phyloP scores from a whole-genome alignment of 1,140 invertebrate genomes.

The Procambarus clarkii region DNA sequence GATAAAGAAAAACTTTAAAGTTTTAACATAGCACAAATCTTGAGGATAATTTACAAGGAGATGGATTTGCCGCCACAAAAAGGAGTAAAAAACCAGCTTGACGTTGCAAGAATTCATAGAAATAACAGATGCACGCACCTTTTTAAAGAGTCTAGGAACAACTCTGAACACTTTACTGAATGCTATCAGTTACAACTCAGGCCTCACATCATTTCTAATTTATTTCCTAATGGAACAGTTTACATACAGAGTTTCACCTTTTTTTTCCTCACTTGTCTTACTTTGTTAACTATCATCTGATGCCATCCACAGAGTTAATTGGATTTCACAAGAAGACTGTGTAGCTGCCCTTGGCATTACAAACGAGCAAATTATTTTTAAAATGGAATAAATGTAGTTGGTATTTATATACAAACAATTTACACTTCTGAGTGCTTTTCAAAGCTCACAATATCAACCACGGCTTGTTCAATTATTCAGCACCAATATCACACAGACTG shows the following conservation, averaged over 20 bases:
- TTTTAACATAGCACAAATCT: not conserved
- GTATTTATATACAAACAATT: slow-evolving; percentile 31
- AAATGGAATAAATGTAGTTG: not conserved
- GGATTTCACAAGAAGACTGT: too few species aligned
- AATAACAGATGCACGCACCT: slow-evolving; percentile 32
- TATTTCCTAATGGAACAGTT: slow-evolving; percentile 19
- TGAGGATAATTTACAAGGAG: slow-evolving; percentile 1
- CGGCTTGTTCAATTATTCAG: slow-evolving; percentile 11
- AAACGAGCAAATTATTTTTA: not conserved
- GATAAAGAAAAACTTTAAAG: not conserved
- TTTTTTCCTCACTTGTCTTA: not conserved
- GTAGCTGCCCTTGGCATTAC: not conserved
- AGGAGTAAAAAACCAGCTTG: not conserved
- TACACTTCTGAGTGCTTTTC: slow-evolving; percentile 11
- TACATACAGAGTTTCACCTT: slow-evolving; percentile 19
- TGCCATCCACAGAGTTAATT: too few species aligned
- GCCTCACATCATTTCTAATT: slow-evolving; percentile 37
- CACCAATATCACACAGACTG: slow-evolving; percentile 50
- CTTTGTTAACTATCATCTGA: not conserved
- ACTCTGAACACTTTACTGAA: slow-evolving; percentile 38
- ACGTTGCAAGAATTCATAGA: not conserved
- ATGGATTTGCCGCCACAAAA: not conserved
- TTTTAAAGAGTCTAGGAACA: slow-evolving; percentile 30
- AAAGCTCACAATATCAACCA: slow-evolving; percentile 27
- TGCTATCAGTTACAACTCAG: slow-evolving; percentile 30